A percentile compares a stretch with the other conserved stretches of the same genome.
Conservation (phyloP, 2,113 vertebrate species). For the Saimiri boliviensis region DNA sequence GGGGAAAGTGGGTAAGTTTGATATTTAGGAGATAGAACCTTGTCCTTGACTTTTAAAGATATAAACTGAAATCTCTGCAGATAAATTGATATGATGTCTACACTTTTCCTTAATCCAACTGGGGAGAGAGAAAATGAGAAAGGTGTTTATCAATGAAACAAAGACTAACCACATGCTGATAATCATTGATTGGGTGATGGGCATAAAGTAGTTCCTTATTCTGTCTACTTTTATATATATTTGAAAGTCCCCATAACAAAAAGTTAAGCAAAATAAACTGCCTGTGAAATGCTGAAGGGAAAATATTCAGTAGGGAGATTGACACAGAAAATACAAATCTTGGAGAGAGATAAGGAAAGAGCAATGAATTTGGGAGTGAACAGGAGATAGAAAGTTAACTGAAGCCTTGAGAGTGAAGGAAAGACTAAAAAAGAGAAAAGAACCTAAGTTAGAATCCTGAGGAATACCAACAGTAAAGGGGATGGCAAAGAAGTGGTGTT, state of each 20-base stretch:
- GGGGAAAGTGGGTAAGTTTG: neutral
- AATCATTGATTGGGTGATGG: neutral
- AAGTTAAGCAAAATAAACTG: neutral
- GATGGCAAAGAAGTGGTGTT: neutral
- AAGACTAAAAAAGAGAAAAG: neutral
- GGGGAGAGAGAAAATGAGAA: neutral
- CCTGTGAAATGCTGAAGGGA: neutral
- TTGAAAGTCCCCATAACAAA: neutral
- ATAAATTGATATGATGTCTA: neutral
- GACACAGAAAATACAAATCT: neutral
- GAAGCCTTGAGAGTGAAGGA: neutral
- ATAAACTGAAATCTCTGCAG: neutral
- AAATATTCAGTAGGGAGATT: neutral
- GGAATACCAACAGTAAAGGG: neutral
- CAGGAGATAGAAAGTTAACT: neutral
- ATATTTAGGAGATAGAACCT: neutral
- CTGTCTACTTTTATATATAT: neutral
- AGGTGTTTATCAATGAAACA: neutral
- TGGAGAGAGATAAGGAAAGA: neutral
- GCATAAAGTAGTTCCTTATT: neutral
- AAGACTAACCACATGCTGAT: neutral
- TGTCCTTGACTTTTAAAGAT: neutral
- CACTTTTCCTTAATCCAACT: neutral
- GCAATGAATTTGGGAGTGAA: neutral
- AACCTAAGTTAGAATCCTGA: neutral